phyloP scores from a whole-genome alignment of 2,888 invertebrate species.

The Amphipyra berbera region DNA sequence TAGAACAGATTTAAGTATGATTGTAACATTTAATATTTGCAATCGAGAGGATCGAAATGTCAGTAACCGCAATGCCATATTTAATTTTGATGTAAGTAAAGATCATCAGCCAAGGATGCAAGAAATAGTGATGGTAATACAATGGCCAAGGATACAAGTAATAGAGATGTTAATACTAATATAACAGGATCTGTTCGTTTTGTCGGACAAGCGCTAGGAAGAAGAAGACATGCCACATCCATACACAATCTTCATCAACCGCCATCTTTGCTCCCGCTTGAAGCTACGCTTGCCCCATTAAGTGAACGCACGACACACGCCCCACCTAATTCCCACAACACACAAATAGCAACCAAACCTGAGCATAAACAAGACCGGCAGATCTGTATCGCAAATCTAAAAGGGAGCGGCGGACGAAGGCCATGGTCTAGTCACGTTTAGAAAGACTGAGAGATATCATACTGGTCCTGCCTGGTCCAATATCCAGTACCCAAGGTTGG shows the following conservation, averaged over 20 bases:
- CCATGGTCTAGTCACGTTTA: slow-evolving; percentile 83
- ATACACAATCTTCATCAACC: too few relatives aligned
- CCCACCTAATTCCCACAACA: slow-evolving; percentile 62
- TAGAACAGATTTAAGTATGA: slow-evolving; percentile 32
- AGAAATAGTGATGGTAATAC: not conserved
- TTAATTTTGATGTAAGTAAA: slow-evolving; percentile 16
- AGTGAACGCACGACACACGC: slow-evolving; percentile 29
- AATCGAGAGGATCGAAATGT: slow-evolving; percentile 36
- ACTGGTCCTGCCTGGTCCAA: slow-evolving; percentile 56
- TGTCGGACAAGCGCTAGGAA: too few relatives aligned
- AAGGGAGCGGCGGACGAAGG: slow-evolving; percentile 85
- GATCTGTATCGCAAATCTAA: slow-evolving; percentile 79
- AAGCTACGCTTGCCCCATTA: not conserved
- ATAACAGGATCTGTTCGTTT: too few relatives aligned
- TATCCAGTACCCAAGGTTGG: slow-evolving; percentile 80
- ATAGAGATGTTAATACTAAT: not conserved
- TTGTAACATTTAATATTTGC: slow-evolving; percentile 33
- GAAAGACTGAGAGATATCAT: slow-evolving; percentile 71
- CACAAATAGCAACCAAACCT: slow-evolving; percentile 67
- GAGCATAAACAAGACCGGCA: slow-evolving; percentile 65
- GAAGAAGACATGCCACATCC: too few relatives aligned
- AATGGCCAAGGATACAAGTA: not conserved
- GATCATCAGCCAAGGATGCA: not conserved
- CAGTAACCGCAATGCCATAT: slow-evolving; percentile 24
- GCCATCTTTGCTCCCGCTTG: too few relatives aligned